phyloP scores from a whole-genome alignment of 2,888 invertebrate genomes.

The Unio delphinus region DNA sequence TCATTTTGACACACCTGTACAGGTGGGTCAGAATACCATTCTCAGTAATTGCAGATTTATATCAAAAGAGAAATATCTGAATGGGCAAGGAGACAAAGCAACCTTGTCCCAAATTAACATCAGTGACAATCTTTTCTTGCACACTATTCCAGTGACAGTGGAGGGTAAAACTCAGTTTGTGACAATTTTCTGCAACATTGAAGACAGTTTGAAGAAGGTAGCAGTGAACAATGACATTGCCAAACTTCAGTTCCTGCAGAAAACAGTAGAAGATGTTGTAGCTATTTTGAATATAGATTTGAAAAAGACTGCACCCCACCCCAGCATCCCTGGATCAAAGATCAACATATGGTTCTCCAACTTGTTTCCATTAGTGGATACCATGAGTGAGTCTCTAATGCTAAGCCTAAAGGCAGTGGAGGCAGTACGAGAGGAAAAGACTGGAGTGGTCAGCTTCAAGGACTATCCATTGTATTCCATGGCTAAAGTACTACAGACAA shows the following conservation, averaged over 20 bases:
- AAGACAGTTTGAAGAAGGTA: slow-evolving; percentile 66
- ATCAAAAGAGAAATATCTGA: slow-evolving; percentile 2
- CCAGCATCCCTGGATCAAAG: slow-evolving; percentile 10
- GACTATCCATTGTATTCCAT: slow-evolving; percentile 42
- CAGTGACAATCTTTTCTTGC: slow-evolving; percentile 61
- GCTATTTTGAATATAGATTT: slow-evolving; percentile 11
- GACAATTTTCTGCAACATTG: slow-evolving; percentile 61
- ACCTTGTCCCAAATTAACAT: slow-evolving; percentile 19
- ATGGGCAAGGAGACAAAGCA: neutral
- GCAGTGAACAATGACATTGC: slow-evolving; percentile 19
- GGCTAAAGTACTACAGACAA: slow-evolving; percentile 48
- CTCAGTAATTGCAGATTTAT: slow-evolving; percentile 68
- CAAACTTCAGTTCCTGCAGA: slow-evolving; percentile 48
- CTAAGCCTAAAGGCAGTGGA: slow-evolving; percentile 35
- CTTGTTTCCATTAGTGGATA: slow-evolving; percentile 55
- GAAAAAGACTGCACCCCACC: slow-evolving; percentile 1
- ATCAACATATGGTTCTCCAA: slow-evolving; percentile 57
- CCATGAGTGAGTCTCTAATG: slow-evolving; percentile 57
- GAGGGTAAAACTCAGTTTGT: slow-evolving; percentile 48
- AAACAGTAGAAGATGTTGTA: slow-evolving; percentile 28
- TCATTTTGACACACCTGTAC: slow-evolving; percentile 60
- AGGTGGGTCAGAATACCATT: slow-evolving; percentile 62
- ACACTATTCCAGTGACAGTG: slow-evolving; percentile 61
- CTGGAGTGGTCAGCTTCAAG: slow-evolving; percentile 14
- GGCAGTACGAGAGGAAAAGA: slow-evolving; percentile 23